Percentiles rank a stretch among this genome's conserved stretches.
Conservation (phyloP, 2,797 vertebrate genomes). For the Triplophysa yarkandensis region DNA sequence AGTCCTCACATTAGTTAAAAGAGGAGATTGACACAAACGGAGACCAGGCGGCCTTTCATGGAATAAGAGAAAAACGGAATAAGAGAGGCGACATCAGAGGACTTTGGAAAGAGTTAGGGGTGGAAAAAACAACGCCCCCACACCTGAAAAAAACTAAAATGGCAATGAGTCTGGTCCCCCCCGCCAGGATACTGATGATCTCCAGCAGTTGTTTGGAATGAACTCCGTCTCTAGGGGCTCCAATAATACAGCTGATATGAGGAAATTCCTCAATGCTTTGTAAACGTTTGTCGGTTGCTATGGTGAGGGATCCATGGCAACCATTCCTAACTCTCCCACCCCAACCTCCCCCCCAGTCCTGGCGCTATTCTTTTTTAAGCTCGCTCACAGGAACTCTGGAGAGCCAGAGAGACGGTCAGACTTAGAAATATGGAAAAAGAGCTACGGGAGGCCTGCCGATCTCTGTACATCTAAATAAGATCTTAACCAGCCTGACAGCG, state of each 20-base stretch:
- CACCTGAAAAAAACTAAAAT: constrained; percentile 60
- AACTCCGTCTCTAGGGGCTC: constrained; percentile 74
- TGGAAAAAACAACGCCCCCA: constrained; percentile 58
- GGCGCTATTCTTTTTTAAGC: constrained; percentile 69
- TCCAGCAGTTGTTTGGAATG: constrained; percentile 73
- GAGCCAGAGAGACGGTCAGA: constrained; percentile 43
- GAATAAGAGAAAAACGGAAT: constrained; percentile 57
- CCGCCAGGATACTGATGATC: constrained; percentile 68
- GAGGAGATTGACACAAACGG: constrained; percentile 51
- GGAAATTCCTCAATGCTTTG: constrained; percentile 87
- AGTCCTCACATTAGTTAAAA: constrained; percentile 41
- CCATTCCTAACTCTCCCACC: constrained; percentile 73
- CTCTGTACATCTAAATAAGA: constrained; percentile 41
- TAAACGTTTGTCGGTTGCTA: constrained; percentile 85
- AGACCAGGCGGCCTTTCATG: constrained; percentile 63
- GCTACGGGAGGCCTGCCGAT: constrained; percentile 16
- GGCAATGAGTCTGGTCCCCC: constrained; percentile 61
- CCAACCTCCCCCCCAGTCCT: constrained; percentile 44
- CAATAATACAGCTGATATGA: constrained; percentile 88
- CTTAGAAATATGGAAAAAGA: constrained; percentile 46
- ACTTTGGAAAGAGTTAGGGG: constrained; percentile 67
- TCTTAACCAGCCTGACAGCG: constrained; percentile 42
- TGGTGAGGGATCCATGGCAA: constrained; percentile 81
- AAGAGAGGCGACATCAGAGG: constrained; percentile 68
- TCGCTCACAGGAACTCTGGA: constrained; percentile 75